Evolutionary conservation across 2,888 invertebrate species (phyloP).

Genomic region (Stenodema calcarata): DNA sequence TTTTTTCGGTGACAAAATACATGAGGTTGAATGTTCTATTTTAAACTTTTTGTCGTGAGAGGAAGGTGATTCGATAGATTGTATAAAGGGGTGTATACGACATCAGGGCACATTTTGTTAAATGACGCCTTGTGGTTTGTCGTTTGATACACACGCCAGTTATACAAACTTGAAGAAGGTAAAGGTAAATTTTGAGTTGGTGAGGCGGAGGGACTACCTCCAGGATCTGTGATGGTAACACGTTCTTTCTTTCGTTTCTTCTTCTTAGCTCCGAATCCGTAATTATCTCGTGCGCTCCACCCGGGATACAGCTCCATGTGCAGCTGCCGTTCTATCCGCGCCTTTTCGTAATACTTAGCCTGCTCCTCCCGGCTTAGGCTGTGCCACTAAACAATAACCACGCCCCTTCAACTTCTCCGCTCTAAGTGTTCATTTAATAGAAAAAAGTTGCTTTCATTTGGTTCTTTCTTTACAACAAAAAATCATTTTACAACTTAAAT

Average conservation of each 20-base stretch:
- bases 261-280: slow-evolving; percentile 99
- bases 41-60: neutral
- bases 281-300: slow-evolving; percentile 99
- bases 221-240: slow-evolving; percentile 86
- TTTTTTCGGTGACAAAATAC: neutral
- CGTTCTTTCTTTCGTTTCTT: slow-evolving; percentile 99
- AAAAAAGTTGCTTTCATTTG: neutral
- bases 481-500: neutral
- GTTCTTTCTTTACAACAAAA: neutral
- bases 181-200: neutral
- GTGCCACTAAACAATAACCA: slow-evolving; percentile 82
- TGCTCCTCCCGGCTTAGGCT: slow-evolving; percentile 99
- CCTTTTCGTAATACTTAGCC: slow-evolving; percentile 99
- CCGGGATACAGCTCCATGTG: slow-evolving; percentile 99
- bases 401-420: slow-evolving; percentile 41
- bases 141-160: neutral
- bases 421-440: neutral
- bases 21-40: slow-evolving; percentile 31
- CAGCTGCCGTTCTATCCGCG: slow-evolving; percentile 96
- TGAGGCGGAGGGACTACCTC: slow-evolving; percentile 72
- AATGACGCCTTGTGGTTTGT: neutral
- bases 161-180: slow-evolving; percentile 8
- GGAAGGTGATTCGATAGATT: slow-evolving; percentile 19
- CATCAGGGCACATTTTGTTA: neutral
- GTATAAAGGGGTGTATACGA: slow-evolving; percentile 8